Percentiles rank a stretch among this genome's conserved stretches.
Conservation (phyloP, 2,113 vertebrate genomes). For the Sphyrna mokarran region DNA sequence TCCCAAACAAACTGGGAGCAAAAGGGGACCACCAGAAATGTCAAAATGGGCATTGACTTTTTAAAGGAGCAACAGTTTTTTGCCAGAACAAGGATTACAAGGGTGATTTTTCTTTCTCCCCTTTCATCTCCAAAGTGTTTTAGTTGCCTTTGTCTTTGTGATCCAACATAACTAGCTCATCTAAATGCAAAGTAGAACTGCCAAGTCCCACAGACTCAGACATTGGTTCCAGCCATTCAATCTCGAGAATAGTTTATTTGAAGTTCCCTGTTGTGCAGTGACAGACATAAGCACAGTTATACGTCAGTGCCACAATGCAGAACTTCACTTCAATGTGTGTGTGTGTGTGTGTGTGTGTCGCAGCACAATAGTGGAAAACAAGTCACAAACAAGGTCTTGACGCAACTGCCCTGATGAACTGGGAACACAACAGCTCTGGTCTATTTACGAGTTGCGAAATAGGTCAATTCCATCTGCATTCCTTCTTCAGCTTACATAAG, state of each 20-base stretch:
- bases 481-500: too few species aligned
- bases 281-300: neutral
- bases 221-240: neutral
- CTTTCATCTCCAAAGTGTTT: neutral
- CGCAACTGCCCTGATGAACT: neutral
- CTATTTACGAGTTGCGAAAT: neutral
- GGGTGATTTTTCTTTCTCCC: neutral
- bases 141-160: neutral
- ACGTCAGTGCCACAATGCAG: neutral
- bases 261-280: neutral
- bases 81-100: neutral
- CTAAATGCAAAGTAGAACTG: neutral
- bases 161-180: neutral
- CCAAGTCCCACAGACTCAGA: neutral
- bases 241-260: neutral
- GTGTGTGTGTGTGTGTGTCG: neutral
- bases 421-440: neutral
- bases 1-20: neutral
- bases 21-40: neutral
- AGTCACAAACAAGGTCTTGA: neutral
- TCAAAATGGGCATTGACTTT: neutral
- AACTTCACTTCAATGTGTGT: neutral
- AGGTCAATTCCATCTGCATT: neutral
- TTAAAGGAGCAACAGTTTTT: neutral
- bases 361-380: neutral